These are phyloP conservation scores for Natrix natrix DNA, from an alignment of 2,797 vertebrate genomes.

Conservation along the genomic window DNA sequence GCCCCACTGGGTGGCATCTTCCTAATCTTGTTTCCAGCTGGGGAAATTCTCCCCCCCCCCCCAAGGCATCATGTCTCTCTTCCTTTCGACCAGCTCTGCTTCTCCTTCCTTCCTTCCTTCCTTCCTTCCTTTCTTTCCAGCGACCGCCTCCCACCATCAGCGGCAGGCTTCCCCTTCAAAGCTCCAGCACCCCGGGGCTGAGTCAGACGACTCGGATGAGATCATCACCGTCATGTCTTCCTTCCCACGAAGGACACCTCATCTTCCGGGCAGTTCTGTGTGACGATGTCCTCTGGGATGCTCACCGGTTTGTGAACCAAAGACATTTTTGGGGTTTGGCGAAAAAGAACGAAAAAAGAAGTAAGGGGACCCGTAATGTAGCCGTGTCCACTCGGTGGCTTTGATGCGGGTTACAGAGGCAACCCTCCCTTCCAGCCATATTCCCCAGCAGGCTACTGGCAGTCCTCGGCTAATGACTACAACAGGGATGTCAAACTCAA, in stretches of 20 bases:
- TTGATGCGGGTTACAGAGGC: not conserved
- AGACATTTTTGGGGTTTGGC: not conserved
- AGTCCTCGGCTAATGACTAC: no score
- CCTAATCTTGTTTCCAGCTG: not conserved
- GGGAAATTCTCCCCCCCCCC: not conserved
- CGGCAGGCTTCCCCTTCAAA: not conserved
- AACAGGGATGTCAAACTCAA: no score
- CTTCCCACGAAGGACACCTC: conserved; percentile 66
- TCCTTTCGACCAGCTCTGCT: conserved; percentile 36
- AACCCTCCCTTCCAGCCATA: not conserved
- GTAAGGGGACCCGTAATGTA: no score
- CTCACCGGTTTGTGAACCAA: not conserved
- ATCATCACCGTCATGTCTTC: conserved; percentile 75
- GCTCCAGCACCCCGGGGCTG: conserved; percentile 60
- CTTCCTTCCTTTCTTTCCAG: conserved; percentile 56
- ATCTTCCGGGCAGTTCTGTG: conserved; percentile 3
- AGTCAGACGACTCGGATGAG: conserved; percentile 87
- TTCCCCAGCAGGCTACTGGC: not conserved
- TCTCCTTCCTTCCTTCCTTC: conserved; percentile 43
- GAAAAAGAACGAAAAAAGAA: not conserved
- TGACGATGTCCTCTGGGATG: not conserved
- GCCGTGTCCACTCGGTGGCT: not conserved
- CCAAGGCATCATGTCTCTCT: conserved; percentile 8
- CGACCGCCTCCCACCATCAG: conserved; percentile 14
- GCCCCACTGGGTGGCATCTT: not conserved